These are phyloP conservation scores for Nysson spinosus DNA, from an alignment of 2,888 invertebrate genomes.

Conservation along the genomic window DNA sequence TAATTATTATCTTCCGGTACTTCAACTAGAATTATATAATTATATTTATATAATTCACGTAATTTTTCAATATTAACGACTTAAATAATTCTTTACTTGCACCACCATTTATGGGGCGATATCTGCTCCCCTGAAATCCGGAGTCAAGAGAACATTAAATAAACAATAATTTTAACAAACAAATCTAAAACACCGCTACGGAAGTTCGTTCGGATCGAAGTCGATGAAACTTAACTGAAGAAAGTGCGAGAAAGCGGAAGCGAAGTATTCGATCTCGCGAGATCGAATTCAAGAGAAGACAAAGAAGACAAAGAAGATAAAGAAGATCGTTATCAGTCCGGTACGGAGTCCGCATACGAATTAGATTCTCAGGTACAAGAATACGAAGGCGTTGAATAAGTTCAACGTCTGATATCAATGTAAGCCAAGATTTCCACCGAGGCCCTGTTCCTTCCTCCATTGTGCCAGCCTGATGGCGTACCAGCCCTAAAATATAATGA, in stretches of 20 bases:
- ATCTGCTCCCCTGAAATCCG: too few species aligned
- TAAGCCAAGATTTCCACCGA: conserved; percentile 66
- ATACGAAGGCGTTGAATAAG: conserved; percentile 27
- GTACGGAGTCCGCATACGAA: conserved; percentile 21
- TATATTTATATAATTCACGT: too few species aligned
- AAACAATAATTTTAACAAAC: too few species aligned
- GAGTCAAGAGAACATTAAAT: too few species aligned
- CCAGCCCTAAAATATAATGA: conserved; percentile 72
- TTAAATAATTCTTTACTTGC: too few species aligned
- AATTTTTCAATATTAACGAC: not conserved
- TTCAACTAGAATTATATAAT: too few species aligned
- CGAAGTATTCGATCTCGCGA: not conserved
- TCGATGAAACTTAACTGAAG: too few species aligned
- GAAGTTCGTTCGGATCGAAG: too few species aligned
- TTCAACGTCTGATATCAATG: conserved; percentile 36
- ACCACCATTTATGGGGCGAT: too few species aligned
- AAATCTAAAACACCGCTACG: too few species aligned
- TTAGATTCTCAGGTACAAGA: conserved; percentile 53
- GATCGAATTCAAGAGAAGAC: too few species aligned
- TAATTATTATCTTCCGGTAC: too few species aligned
- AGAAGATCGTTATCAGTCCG: conserved; percentile 28
- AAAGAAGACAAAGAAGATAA: conserved; percentile 15
- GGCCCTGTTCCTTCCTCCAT: conserved; percentile 76
- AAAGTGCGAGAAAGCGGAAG: not conserved
- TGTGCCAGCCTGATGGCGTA: conserved; percentile 73